Percentiles rank a stretch among this genome's conserved stretches.
Conservation (phyloP, 2,113 vertebrate genomes). For the Smithornis capensis region DNA sequence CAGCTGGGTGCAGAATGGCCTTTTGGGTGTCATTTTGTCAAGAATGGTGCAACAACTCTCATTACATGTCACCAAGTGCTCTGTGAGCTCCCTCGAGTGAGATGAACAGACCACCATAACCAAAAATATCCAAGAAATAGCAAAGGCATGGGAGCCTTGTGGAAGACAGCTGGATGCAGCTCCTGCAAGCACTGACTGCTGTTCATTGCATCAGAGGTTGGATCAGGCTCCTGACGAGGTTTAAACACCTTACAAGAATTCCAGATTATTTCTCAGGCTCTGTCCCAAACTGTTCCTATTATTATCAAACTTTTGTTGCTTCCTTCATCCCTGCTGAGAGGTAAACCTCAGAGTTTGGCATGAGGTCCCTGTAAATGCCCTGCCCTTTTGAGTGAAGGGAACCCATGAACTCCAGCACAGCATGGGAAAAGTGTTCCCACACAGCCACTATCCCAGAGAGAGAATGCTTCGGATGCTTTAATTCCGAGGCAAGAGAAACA, state of each 20-base stretch:
- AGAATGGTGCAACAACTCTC: not conserved
- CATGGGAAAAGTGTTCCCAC: not conserved
- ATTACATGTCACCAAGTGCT: not conserved
- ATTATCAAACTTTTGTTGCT: slow-evolving; percentile 30
- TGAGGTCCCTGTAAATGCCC: not conserved
- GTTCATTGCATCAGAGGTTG: not conserved
- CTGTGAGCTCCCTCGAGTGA: not conserved
- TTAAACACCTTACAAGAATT: not conserved
- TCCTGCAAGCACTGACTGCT: not conserved
- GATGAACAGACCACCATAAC: not conserved
- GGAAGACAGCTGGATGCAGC: not conserved
- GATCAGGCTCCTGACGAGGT: not conserved
- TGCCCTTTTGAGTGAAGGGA: slow-evolving; percentile 10
- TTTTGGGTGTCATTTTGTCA: not conserved
- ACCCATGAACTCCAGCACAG: slow-evolving; percentile 16
- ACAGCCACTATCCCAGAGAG: not conserved
- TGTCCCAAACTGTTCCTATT: not conserved
- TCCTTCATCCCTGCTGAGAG: slow-evolving; percentile 26
- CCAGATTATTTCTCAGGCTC: not conserved
- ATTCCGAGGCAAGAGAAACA: slow-evolving; percentile 46
- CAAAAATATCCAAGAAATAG: not conserved
- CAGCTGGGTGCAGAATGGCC: not conserved
- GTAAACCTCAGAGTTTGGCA: not conserved
- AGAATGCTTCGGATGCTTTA: not conserved
- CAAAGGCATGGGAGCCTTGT: not conserved